Conservation (phyloP, 2,113 vertebrate genomes). For the Gymnobelideus leadbeateri region DNA sequence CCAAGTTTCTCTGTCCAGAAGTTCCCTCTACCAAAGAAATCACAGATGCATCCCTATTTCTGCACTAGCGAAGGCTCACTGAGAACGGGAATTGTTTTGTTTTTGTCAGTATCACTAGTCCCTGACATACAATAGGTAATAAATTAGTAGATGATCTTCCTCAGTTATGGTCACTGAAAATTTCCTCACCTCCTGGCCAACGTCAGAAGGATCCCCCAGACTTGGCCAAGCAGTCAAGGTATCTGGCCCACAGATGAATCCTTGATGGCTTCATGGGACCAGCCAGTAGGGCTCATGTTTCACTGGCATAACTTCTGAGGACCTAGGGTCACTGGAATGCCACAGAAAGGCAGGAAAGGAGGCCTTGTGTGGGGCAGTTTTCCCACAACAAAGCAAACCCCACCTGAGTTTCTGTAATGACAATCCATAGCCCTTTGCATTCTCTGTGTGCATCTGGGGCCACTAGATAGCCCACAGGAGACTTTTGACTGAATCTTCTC, state of each 20-base stretch:
- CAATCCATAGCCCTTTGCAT: neutral
- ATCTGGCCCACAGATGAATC: too few species aligned
- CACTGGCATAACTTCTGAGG: neutral
- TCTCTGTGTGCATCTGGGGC: neutral
- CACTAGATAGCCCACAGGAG: constrained; percentile 15
- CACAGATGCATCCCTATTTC: too few species aligned
- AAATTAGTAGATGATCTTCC: neutral
- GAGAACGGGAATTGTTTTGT: neutral
- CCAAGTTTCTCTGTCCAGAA: too few species aligned
- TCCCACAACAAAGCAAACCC: neutral
- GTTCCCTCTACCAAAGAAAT: too few species aligned
- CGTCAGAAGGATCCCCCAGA: neutral
- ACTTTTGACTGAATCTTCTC: constrained; percentile 50
- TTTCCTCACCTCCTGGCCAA: neutral
- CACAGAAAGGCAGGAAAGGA: neutral
- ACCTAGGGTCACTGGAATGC: neutral
- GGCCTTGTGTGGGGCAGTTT: neutral
- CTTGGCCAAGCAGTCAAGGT: neutral
- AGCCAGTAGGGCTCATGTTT: neutral
- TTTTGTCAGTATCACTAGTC: neutral
- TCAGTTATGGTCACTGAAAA: neutral
- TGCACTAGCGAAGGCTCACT: neutral
- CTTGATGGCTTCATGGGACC: neutral
- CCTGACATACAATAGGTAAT: neutral
- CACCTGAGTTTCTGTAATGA: neutral